These are phyloP conservation scores for Odontocolon sp. DNA, from an alignment of 2,888 invertebrate genomes.

Conservation along the genomic window DNA sequence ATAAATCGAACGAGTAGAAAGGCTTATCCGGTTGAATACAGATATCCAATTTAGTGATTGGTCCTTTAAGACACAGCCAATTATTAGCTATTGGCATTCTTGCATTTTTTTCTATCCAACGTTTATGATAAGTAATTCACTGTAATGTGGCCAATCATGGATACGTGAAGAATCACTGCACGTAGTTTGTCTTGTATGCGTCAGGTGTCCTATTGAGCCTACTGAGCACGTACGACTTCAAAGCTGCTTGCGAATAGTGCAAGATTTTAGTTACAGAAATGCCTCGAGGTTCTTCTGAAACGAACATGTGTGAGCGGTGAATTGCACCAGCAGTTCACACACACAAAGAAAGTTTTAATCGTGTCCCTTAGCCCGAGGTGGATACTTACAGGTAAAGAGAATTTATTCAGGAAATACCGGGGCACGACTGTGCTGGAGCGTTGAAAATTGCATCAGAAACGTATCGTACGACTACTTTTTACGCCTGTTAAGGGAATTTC, in stretches of 20 bases:
- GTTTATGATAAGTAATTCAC: too few relatives aligned
- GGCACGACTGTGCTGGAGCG: conserved; percentile 52
- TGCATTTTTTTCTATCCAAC: too few relatives aligned
- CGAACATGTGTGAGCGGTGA: not conserved
- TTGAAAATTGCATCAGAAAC: conserved; percentile 71
- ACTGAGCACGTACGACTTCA: conserved; percentile 29
- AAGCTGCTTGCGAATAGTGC: not conserved
- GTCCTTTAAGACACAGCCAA: too few relatives aligned
- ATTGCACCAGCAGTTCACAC: not conserved
- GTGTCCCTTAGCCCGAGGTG: conserved; percentile 56
- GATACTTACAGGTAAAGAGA: conserved; percentile 59
- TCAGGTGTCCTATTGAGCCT: conserved; percentile 26
- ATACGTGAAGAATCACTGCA: too few relatives aligned
- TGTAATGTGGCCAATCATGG: too few relatives aligned
- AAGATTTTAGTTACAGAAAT: not conserved
- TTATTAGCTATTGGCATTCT: too few relatives aligned
- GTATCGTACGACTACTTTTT: conserved; percentile 72
- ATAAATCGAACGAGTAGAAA: conserved; percentile 26
- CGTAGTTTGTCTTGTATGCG: too few relatives aligned
- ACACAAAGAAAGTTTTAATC: conserved; percentile 17
- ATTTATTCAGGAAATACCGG: conserved; percentile 79
- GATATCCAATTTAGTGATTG: too few relatives aligned
- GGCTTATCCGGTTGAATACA: not conserved
- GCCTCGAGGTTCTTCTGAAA: not conserved
- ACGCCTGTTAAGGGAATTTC: conserved; percentile 79